phyloP scores from a whole-genome alignment of 2,888 invertebrate genomes.

The Phytoseiulus persimilis region DNA sequence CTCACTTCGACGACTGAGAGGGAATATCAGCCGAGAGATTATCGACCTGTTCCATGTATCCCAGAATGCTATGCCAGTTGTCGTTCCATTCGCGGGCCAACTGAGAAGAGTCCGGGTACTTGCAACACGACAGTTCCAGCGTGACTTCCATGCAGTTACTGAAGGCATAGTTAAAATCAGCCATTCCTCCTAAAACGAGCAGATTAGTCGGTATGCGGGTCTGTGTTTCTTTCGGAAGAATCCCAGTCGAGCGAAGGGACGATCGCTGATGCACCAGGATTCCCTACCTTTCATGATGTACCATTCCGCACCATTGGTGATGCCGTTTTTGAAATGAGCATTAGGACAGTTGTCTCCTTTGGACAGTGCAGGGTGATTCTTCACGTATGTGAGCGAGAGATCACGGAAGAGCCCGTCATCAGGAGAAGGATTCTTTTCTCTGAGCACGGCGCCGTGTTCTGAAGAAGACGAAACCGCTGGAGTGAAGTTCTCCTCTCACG shows the following conservation, averaged over 20 bases:
- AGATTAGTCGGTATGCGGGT: conserved; percentile 40
- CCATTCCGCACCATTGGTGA: conserved; percentile 88
- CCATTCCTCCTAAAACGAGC: conserved; percentile 54
- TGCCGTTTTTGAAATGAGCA: conserved; percentile 67
- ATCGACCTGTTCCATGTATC: conserved; percentile 54
- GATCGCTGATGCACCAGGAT: not conserved
- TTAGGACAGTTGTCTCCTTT: conserved; percentile 58
- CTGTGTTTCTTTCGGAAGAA: not conserved
- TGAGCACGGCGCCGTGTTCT: conserved; percentile 41
- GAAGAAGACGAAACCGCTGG: conserved; percentile 40
- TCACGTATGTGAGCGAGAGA: conserved; percentile 67
- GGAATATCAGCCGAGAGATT: not conserved
- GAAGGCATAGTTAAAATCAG: conserved; percentile 55
- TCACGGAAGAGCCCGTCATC: conserved; percentile 72
- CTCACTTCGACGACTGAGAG: not conserved
- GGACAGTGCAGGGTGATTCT: conserved; percentile 66
- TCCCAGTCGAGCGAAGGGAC: not conserved
- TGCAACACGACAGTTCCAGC: conserved; percentile 55
- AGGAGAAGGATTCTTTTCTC: conserved; percentile 61
- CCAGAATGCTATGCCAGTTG: conserved; percentile 53
- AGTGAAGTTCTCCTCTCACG: too few species aligned
- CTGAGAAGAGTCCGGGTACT: conserved; percentile 52
- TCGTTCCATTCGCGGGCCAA: conserved; percentile 52
- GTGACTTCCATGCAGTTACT: conserved; percentile 56
- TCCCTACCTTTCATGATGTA: conserved; percentile 64